A percentile compares a stretch with the other conserved stretches of the same genome.
phyloP scores from a whole-genome alignment of 2,113 vertebrate genomes.

The Madoqua kirkii region DNA sequence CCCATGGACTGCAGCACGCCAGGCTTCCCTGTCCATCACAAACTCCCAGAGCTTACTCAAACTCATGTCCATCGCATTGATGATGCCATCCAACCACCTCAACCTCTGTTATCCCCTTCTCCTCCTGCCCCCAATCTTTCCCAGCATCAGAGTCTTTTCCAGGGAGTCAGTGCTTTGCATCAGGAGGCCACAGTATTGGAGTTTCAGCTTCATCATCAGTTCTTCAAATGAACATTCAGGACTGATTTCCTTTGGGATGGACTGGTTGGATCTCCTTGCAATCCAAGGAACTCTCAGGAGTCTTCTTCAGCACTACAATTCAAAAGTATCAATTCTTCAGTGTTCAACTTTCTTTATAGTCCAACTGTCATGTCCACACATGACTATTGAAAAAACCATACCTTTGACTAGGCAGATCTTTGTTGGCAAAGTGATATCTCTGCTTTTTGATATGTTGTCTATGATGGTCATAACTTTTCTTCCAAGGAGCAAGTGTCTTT shows the following conservation, averaged over 20 bases:
- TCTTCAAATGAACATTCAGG: neutral
- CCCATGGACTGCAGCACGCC: neutral
- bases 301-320: neutral
- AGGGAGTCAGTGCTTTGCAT: neutral
- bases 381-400: neutral
- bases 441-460: neutral
- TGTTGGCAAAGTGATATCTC: neutral
- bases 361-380: neutral
- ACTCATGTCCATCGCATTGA: fast-evolving
- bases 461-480: neutral
- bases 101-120: neutral
- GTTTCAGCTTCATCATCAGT: neutral
- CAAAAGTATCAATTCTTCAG: neutral
- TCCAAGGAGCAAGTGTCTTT: neutral
- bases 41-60: neutral
- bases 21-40: neutral
- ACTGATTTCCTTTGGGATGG: neutral
- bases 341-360: neutral
- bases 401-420: neutral
- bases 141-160: neutral
- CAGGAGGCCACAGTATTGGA: neutral
- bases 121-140: neutral
- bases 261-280: neutral
- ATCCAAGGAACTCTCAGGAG: neutral
- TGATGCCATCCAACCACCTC: neutral